phyloP scores from a whole-genome alignment of 2,888 invertebrate species.

The Erebia aethiops region DNA sequence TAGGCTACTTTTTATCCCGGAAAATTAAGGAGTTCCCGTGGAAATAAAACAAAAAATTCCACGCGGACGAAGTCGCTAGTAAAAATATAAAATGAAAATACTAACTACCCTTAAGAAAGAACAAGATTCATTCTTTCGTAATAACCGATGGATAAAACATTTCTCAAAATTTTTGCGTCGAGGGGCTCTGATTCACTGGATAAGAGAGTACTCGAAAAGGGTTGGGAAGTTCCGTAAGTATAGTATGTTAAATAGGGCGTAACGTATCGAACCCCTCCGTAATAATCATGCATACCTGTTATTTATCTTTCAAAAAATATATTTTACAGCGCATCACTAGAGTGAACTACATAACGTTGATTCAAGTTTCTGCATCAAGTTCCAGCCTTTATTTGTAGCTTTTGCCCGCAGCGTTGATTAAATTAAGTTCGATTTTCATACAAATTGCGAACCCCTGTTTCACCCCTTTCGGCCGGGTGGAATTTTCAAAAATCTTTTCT shows the following conservation, averaged over 20 bases:
- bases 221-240: slow-evolving; percentile 53
- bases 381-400: no score
- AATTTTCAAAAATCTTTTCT: no score
- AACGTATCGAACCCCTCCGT: slow-evolving; percentile 59
- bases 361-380: not conserved
- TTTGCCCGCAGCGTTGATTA: no score
- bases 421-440: no score
- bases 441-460: no score
- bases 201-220: slow-evolving; percentile 70
- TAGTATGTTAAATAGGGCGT: slow-evolving; percentile 68
- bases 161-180: slow-evolving; percentile 74
- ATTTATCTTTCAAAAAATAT: slow-evolving; percentile 60
- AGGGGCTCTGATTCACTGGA: slow-evolving; percentile 77
- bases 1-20: no score
- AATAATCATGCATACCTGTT: slow-evolving; percentile 50
- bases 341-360: not conserved
- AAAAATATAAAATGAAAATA: no score
- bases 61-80: no score
- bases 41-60: no score
- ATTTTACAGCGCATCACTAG: slow-evolving; percentile 63
- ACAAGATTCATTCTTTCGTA: not conserved
- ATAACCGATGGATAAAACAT: not conserved
- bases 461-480: no score
- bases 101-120: no score
- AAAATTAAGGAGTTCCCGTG: no score